Percentiles rank a stretch among this genome's conserved stretches.
Evolutionary conservation across 2,888 invertebrate genomes (phyloP).

Genomic region (Drosophila tripunctata): DNA sequence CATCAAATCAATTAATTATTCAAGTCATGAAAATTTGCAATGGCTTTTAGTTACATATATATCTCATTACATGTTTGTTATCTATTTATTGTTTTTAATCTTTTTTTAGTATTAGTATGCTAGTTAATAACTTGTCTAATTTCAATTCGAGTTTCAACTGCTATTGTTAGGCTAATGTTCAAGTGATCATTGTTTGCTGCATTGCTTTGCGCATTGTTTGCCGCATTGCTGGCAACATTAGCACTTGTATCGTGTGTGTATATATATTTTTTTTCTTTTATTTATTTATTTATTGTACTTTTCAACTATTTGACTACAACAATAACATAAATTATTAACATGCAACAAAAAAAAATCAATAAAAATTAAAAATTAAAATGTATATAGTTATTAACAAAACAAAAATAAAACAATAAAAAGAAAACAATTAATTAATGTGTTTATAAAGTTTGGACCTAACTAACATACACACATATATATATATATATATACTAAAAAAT

Average conservation of each 20-base stretch:
- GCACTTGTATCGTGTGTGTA: slow-evolving; percentile 8
- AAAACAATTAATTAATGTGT: slow-evolving; percentile 28
- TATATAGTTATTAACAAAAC: slow-evolving; percentile 13
- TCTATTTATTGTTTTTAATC: slow-evolving; percentile 1
- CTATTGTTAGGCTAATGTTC: slow-evolving; percentile 11
- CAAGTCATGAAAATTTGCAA: slow-evolving; percentile 57
- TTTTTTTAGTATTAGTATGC: slow-evolving; percentile 19
- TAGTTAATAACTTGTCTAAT: slow-evolving; percentile 55
- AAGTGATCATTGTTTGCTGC: slow-evolving; percentile 6
- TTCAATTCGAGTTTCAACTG: slow-evolving; percentile 65
- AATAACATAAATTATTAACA: slow-evolving; percentile 40
- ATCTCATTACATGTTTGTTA: not conserved
- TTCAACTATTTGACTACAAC: slow-evolving; percentile 47
- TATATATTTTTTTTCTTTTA: too few relatives aligned
- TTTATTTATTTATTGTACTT: slow-evolving; percentile 24
- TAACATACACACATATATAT: slow-evolving; percentile 22
- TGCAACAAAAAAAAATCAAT: slow-evolving; percentile 42
- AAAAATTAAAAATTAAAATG: not conserved
- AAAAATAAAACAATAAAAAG: slow-evolving; percentile 27
- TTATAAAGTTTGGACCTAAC: slow-evolving; percentile 46
- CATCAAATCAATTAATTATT: slow-evolving; percentile 59
- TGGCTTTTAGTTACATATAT: slow-evolving; percentile 1
- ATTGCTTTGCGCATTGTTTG: slow-evolving; percentile 15
- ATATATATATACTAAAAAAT: slow-evolving; percentile 28
- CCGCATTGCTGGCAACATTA: slow-evolving; percentile 16